phyloP scores from a whole-genome alignment of 2,888 invertebrate species.

The Hemistola chrysoprasaria region DNA sequence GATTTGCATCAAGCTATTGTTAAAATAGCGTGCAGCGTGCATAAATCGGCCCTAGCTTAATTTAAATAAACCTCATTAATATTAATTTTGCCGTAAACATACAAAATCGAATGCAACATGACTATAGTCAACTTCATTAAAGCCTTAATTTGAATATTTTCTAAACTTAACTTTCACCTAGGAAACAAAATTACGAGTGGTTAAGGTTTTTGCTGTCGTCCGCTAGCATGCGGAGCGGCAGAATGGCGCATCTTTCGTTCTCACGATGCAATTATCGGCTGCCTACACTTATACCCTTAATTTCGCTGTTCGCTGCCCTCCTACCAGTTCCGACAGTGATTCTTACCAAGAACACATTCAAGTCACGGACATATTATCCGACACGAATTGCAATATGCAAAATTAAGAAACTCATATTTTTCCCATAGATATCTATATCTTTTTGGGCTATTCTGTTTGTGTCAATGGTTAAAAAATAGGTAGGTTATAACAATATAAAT shows the following conservation, averaged over 20 bases:
- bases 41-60: too few species aligned
- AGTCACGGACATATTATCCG: conserved; percentile 28
- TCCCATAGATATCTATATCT: too few species aligned
- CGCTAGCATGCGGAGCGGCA: conserved; percentile 10
- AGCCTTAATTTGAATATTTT: conserved; percentile 29
- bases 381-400: conserved; percentile 6
- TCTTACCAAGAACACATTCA: conserved; percentile 37
- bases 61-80: conserved; percentile 10
- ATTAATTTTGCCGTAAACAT: conserved; percentile 3
- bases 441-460: too few species aligned
- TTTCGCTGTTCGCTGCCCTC: conserved; percentile 47
- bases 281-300: conserved; percentile 70
- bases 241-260: conserved; percentile 43
- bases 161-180: conserved; percentile 29
- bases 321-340: conserved; percentile 50
- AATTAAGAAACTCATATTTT: too few species aligned
- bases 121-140: conserved; percentile 11
- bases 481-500: too few species aligned
- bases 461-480: too few species aligned
- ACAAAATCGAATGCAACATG: conserved; percentile 8
- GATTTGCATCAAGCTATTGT: background rate
- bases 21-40: background rate
- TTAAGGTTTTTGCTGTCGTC: conserved; percentile 30
- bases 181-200: background rate
- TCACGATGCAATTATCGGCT: conserved; percentile 77